phyloP scores from a whole-genome alignment of 2,113 vertebrate species.

The Hipposideros armiger region DNA sequence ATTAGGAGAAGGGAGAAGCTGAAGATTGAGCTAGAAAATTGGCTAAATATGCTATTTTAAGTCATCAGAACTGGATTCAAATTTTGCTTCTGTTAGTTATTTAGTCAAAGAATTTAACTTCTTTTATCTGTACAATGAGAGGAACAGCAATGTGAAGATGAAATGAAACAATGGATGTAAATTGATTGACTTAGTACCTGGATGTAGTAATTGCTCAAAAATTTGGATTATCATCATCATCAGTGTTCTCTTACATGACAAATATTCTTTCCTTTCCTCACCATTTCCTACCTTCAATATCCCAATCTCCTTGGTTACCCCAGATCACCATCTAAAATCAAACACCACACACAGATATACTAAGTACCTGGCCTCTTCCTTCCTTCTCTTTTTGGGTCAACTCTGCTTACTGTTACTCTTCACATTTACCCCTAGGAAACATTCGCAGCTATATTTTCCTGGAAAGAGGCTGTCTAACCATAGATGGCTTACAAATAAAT shows the following conservation, averaged over 20 bases:
- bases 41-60: constrained; percentile 36
- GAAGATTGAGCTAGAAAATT: not conserved
- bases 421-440: not conserved
- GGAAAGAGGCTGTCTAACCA: not conserved
- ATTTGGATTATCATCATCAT: not conserved
- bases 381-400: not conserved
- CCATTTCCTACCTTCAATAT: not conserved
- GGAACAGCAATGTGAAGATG: not conserved
- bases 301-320: not conserved
- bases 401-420: not conserved
- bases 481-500: not conserved
- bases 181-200: not conserved
- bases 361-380: not conserved
- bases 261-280: not conserved
- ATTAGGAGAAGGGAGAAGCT: not conserved
- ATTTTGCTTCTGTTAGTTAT: not conserved
- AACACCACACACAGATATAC: not conserved
- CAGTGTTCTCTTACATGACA: not conserved
- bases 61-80: not conserved
- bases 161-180: not conserved
- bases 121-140: constrained; percentile 40
- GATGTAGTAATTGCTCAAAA: not conserved
- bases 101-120: not conserved
- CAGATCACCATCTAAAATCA: not conserved
- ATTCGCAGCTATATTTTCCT: not conserved